Evolutionary conservation across 2,797 vertebrate species (phyloP).

Genomic region (Hephaestus fuliginosus): DNA sequence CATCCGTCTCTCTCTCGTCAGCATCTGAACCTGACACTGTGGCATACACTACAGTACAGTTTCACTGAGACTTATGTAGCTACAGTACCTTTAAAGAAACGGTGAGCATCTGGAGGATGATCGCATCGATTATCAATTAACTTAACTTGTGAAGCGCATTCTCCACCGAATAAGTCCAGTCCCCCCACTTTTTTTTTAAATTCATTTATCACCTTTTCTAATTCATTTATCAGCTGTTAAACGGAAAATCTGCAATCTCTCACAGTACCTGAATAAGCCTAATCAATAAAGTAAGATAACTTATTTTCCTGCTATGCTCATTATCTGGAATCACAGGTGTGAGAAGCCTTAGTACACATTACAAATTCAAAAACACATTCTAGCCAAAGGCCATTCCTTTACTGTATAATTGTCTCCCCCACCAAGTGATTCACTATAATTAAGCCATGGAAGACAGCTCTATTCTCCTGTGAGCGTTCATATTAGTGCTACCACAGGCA

Average conservation of each 20-base stretch:
- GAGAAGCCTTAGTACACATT: conserved; percentile 65
- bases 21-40: conserved; percentile 48
- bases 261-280: conserved; percentile 42
- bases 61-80: conserved; percentile 38
- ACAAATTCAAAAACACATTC: conserved; percentile 81
- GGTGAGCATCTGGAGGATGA: conserved; percentile 61
- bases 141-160: conserved; percentile 27
- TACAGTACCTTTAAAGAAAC: conserved; percentile 41
- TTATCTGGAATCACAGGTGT: conserved; percentile 81
- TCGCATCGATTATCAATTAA: conserved; percentile 67
- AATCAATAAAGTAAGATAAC: conserved; percentile 76
- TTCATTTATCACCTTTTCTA: conserved; percentile 21
- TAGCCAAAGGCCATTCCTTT: conserved; percentile 82
- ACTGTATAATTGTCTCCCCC: conserved; percentile 81
- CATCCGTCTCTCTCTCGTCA: conserved; percentile 21
- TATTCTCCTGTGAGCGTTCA: conserved; percentile 74
- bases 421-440: conserved; percentile 82
- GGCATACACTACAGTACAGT: conserved; percentile 14
- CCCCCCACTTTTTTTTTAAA: not conserved
- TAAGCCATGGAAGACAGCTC: conserved; percentile 80
- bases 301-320: conserved; percentile 72
- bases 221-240: conserved; percentile 58
- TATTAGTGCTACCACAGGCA: conserved; percentile 75
- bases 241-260: conserved; percentile 41
- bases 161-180: conserved; percentile 13